A percentile compares a stretch with the other conserved stretches of the same genome.
These are phyloP conservation scores for Aphelenchoides besseyi DNA, from an alignment of 1,140 invertebrate species.

Conservation along the genomic window DNA sequence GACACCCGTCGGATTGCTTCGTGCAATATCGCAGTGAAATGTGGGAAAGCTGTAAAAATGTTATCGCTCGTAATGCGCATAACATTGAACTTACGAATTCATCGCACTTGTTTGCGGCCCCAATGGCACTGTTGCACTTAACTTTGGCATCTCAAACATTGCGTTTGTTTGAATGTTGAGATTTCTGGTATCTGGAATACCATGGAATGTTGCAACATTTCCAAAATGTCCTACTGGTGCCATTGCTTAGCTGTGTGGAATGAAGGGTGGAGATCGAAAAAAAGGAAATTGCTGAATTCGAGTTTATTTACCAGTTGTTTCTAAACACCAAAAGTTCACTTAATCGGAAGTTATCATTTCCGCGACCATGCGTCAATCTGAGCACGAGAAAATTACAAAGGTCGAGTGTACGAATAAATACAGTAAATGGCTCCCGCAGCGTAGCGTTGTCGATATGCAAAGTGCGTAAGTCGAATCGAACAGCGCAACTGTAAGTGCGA, in stretches of 20 bases:
- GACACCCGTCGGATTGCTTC: neutral
- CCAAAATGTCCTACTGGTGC: neutral
- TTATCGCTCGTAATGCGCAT: neutral
- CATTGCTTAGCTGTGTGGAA: conserved; percentile 1
- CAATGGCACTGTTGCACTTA: neutral
- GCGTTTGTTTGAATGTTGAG: too few relatives aligned
- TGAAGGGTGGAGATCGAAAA: conserved; percentile 1
- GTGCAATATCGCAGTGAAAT: neutral
- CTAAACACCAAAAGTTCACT: neutral
- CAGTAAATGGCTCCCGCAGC: too few relatives aligned
- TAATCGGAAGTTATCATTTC: too few relatives aligned
- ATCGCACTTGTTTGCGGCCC: neutral
- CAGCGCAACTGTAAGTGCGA: too few relatives aligned
- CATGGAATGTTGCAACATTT: conserved; percentile 9
- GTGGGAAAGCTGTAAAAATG: neutral
- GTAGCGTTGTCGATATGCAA: too few relatives aligned
- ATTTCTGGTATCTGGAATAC: neutral
- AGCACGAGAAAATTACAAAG: too few relatives aligned
- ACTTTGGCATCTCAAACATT: conserved; percentile 10
- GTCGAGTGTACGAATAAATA: too few relatives aligned
- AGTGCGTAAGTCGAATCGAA: too few relatives aligned
- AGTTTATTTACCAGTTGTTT: conserved; percentile 11
- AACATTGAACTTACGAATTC: neutral
- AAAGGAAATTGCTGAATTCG: neutral
- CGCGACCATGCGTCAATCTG: too few relatives aligned